These are phyloP conservation scores for Falco berigora DNA, from an alignment of 2,797 vertebrate genomes.

Conservation along the genomic window DNA sequence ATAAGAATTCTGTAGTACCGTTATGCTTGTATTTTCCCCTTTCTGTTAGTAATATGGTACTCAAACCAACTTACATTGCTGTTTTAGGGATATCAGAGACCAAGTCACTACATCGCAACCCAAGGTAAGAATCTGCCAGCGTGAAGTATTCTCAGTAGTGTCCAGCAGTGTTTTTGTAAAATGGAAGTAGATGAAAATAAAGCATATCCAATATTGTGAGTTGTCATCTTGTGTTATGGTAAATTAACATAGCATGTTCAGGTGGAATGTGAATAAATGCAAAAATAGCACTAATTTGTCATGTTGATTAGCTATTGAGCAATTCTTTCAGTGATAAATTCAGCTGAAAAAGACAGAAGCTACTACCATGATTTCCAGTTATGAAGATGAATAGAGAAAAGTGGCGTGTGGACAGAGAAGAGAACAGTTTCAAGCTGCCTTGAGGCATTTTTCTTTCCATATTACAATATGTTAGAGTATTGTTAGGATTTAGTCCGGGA, in stretches of 20 bases:
- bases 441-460: background rate
- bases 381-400: background rate
- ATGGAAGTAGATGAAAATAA: background rate
- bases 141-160: background rate
- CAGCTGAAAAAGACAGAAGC: background rate
- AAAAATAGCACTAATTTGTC: slow-evolving; percentile 1
- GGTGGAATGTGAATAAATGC: background rate
- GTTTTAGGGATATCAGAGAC: slow-evolving; percentile 94
- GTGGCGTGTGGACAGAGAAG: background rate
- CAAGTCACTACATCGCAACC: slow-evolving; percentile 98
- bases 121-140: slow-evolving; percentile 83
- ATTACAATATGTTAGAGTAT: background rate
- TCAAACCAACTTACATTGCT: slow-evolving; percentile 70
- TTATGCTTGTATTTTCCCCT: slow-evolving; percentile 67
- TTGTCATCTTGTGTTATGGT: background rate
- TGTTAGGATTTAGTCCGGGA: background rate
- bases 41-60: slow-evolving; percentile 7
- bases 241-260: background rate
- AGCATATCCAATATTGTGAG: background rate
- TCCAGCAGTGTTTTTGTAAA: background rate
- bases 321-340: background rate
- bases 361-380: background rate
- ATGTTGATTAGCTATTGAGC: slow-evolving; percentile 28
- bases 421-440: background rate
- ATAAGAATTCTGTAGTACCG: slow-evolving; percentile 48